These are phyloP conservation scores for Platerodrilus igneus DNA, from an alignment of 2,888 invertebrate species.

Conservation along the genomic window DNA sequence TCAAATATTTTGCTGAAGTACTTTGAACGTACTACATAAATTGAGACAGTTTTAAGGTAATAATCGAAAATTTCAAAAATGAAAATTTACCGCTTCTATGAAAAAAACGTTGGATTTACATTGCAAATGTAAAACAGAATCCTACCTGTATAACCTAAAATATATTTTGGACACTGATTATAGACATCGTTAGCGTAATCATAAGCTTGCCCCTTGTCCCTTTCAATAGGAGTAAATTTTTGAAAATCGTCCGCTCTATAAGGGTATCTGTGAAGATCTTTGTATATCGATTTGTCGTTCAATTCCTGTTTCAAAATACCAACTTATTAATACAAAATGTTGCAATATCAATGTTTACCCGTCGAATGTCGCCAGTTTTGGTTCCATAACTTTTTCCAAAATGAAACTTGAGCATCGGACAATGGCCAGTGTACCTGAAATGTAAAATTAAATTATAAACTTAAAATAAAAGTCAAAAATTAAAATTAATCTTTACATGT, in stretches of 20 bases:
- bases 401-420: constrained; percentile 66
- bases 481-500: no score
- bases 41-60: no score
- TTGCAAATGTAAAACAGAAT: no score
- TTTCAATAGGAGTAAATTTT: constrained; percentile 37
- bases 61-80: no score
- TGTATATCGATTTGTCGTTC: constrained; percentile 47
- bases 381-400: constrained; percentile 68
- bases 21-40: no score
- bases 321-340: neutral
- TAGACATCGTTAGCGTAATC: constrained; percentile 50
- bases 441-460: constrained; percentile 21
- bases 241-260: constrained; percentile 55
- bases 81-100: no score
- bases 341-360: constrained; percentile 47
- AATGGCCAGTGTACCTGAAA: constrained; percentile 67
- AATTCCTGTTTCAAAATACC: no score
- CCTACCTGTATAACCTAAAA: constrained; percentile 65
- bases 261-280: constrained; percentile 51
- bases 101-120: no score
- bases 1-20: no score
- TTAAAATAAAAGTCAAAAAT: no score
- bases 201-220: constrained; percentile 39
- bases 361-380: constrained; percentile 63
- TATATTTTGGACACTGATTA: constrained; percentile 52